Evolutionary conservation across 1,140 invertebrate species (phyloP).

Genomic region (Whitmania pigra): DNA sequence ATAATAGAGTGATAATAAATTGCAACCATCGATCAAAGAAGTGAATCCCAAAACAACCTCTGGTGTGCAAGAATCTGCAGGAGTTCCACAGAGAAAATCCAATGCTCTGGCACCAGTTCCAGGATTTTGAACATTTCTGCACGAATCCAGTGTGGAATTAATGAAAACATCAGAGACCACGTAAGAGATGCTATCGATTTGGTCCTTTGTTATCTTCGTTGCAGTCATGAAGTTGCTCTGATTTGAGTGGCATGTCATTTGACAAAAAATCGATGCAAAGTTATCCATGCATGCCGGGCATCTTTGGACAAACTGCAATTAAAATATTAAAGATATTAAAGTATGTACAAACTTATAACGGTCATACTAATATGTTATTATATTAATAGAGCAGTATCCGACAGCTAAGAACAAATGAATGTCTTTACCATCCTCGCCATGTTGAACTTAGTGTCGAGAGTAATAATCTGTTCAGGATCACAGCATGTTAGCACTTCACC

Average conservation of each 20-base stretch:
- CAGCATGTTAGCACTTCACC: background rate
- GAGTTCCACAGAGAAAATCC: slow-evolving; percentile 65
- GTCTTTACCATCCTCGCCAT: background rate
- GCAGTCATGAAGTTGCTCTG: slow-evolving; percentile 62
- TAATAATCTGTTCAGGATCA: background rate
- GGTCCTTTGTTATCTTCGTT: slow-evolving; percentile 17
- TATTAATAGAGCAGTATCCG: no score
- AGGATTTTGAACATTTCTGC: slow-evolving; percentile 65
- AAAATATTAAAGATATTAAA: no score
- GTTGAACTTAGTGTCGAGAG: background rate
- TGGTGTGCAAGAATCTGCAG: slow-evolving; percentile 35
- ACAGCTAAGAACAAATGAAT: no score
- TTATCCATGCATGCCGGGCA: slow-evolving; percentile 77
- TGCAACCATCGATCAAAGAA: slow-evolving; percentile 39
- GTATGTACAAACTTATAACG: no score
- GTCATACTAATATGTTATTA: no score
- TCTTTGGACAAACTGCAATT: slow-evolving; percentile 51
- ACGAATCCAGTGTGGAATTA: slow-evolving; percentile 63
- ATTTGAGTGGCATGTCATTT: slow-evolving; percentile 63
- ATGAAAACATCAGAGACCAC: slow-evolving; percentile 53
- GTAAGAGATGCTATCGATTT: slow-evolving; percentile 47
- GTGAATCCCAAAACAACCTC: slow-evolving; percentile 49
- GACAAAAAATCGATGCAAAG: slow-evolving; percentile 65
- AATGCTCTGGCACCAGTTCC: slow-evolving; percentile 59
- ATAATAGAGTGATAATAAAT: background rate